Base-by-base conservation (phyloP, 2,113 vertebrate genomes). In the Eurystomus gularis region DNA sequence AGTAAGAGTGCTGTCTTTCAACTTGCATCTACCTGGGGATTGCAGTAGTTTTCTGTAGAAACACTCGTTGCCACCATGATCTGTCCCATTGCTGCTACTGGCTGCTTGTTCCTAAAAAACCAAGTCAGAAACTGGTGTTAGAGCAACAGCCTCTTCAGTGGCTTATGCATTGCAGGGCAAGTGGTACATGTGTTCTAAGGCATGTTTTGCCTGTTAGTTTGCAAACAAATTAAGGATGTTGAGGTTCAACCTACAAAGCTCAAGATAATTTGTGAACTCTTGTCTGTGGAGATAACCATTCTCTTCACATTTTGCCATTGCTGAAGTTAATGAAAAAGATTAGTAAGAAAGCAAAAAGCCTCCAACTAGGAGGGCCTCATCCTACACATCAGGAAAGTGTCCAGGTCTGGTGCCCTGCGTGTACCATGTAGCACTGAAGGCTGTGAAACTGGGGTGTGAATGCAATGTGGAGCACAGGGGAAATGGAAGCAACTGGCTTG, bases 141-240 rank as follows among this genome's bases (percentile, higher is more conserved):
- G 26, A 69, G 49, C 71, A 69, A 2, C 39, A 80, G 40, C 54
- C 40, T 61, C 54, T 70, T 48, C 0, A 3, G 65, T 48, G 69
- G 61, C 40, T 90, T 1, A 0, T 55, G 65, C 13, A 0, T 11
- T 49, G 40, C 1, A 0, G 54, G 52, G 48, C 37, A 29, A 49
- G n/a, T 1, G 15, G 46, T 5, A 5, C 21, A 1, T 0, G 0
- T n/a, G 21, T 29, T 58, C 11, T 55, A 28, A 64, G 39, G 69
- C 64, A 33, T 0, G 0, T 39, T 66, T 54, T 66, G 9, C 51
- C n/a, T 39, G 2, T 40, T 80, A 40, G 16, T 58, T 89, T 89
- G 52, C 81, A 82, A 77, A 48, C 25, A 82, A 77, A 48, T 23
- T 39, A 29, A 76, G 31, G 17, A 44, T 79, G 29, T 48, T 44